Evolutionary conservation across 2,888 invertebrate genomes (phyloP).

Genomic region (Callinectes sapidus): DNA sequence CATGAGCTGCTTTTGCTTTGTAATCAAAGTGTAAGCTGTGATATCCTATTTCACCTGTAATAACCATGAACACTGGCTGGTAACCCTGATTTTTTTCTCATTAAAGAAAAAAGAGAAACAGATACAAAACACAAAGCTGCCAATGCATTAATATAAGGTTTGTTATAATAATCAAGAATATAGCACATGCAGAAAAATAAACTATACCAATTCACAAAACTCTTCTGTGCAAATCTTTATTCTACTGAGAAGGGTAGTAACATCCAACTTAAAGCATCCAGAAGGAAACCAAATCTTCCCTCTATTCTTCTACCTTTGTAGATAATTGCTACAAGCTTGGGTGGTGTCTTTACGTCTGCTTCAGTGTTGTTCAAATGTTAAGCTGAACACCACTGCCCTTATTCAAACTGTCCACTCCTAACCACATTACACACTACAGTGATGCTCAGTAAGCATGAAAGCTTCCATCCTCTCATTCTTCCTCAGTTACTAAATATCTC

Average conservation of each 20-base stretch:
- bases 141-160: conserved; percentile 14
- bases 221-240: background rate
- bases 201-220: background rate
- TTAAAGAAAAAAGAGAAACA: background rate
- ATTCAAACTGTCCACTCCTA: background rate
- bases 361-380: background rate
- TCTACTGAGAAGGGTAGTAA: background rate
- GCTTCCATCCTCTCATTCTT: background rate
- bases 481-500: background rate
- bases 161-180: background rate
- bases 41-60: background rate
- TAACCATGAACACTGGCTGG: background rate
- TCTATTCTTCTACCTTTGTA: background rate
- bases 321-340: background rate
- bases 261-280: background rate
- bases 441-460: background rate
- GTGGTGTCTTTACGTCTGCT: background rate
- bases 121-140: background rate
- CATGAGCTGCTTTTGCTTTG: background rate
- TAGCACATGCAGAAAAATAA: background rate
- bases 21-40: background rate
- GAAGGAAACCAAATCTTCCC: background rate
- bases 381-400: background rate
- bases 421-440: background rate
- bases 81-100: background rate